Percentiles rank a stretch among this genome's conserved stretches.
Evolutionary conservation across 2,113 vertebrate species (phyloP).

Genomic region (Cercopithecus mona): DNA sequence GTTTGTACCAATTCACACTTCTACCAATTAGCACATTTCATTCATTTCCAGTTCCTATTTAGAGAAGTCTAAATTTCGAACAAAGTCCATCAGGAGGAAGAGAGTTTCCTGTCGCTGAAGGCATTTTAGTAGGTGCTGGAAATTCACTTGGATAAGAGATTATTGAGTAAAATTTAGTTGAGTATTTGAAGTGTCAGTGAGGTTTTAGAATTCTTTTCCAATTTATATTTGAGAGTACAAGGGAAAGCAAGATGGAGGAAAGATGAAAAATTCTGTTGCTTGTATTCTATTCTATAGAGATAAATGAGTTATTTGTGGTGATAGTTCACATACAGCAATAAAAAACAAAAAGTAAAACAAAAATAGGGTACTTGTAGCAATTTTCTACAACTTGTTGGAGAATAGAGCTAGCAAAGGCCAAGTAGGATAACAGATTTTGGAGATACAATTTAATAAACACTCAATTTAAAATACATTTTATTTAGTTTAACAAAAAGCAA

Average conservation of each 20-base stretch:
- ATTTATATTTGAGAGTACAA: neutral
- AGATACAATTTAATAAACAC: neutral
- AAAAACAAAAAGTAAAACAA: neutral
- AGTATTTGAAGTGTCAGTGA: neutral
- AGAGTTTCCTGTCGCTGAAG: neutral
- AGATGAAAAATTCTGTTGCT: constrained; percentile 1
- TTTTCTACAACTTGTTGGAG: constrained; percentile 16
- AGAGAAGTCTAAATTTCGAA: constrained; percentile 35
- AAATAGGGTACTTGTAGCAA: neutral
- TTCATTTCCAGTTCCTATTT: constrained; percentile 23
- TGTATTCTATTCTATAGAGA: neutral
- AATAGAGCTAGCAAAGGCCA: neutral
- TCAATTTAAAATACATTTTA: neutral
- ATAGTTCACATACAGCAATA: neutral
- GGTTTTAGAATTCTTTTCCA: constrained; percentile 23
- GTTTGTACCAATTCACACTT: neutral
- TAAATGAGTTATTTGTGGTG: neutral
- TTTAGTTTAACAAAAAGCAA: neutral
- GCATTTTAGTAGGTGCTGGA: neutral
- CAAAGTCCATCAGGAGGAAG: neutral
- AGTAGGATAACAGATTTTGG: neutral
- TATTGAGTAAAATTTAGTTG: neutral
- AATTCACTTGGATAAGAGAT: neutral
- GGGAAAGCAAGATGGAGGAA: neutral
- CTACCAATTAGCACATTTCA: neutral